Conservation (phyloP, 2,888 invertebrate species). For the Heterodera filipjevi region DNA sequence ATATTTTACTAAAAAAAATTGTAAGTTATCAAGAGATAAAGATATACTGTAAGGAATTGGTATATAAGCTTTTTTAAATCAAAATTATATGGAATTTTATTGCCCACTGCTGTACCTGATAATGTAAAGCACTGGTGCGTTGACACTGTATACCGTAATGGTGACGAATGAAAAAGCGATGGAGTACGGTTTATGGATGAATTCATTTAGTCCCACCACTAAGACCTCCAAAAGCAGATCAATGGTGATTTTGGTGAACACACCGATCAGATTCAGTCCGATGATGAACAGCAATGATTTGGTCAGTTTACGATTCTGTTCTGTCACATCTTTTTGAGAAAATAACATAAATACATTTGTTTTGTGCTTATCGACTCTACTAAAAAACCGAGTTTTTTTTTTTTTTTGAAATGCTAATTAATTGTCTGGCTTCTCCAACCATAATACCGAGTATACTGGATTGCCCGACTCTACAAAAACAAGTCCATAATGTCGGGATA, state of each 20-base stretch:
- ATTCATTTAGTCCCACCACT: neutral
- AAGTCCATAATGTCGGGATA: no score
- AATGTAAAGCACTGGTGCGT: constrained; percentile 7
- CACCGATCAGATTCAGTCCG: constrained; percentile 2
- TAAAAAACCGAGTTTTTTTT: no score
- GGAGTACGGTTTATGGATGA: neutral
- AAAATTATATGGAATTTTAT: neutral
- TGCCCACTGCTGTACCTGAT: neutral
- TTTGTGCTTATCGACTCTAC: no score
- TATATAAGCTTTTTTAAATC: no score
- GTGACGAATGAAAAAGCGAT: neutral
- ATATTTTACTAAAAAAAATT: neutral
- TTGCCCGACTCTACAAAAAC: no score
- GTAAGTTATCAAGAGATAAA: neutral
- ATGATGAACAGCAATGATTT: neutral
- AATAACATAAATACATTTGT: neutral
- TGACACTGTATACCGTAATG: neutral
- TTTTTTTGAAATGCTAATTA: no score
- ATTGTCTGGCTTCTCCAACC: no score
- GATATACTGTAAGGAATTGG: no score
- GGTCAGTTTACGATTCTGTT: neutral
- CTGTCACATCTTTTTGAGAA: neutral
- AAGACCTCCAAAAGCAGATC: neutral
- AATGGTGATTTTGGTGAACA: neutral
- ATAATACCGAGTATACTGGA: no score